Evolutionary conservation across 2,888 invertebrate species (phyloP).

Genomic region (Melanchra persicariae): DNA sequence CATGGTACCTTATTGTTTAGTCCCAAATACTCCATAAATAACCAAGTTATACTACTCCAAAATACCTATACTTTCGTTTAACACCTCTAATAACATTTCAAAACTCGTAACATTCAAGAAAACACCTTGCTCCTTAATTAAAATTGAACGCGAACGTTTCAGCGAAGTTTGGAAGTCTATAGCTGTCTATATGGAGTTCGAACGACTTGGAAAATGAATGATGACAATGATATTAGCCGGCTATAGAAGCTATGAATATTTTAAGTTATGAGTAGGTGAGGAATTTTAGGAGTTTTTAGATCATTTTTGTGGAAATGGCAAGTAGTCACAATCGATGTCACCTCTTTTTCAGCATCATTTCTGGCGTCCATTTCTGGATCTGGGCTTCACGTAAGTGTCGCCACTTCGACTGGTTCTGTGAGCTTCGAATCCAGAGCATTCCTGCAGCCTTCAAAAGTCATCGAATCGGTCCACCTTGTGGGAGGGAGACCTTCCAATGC

Average conservation of each 20-base stretch:
- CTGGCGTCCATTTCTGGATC: no score
- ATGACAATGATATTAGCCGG: constrained; percentile 17
- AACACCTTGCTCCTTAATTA: constrained; percentile 45
- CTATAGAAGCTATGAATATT: constrained; percentile 29
- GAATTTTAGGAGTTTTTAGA: background rate
- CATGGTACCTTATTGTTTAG: background rate
- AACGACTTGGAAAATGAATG: constrained; percentile 29
- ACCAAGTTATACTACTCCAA: constrained; percentile 5
- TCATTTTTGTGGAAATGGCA: background rate
- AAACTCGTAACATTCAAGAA: constrained; percentile 43
- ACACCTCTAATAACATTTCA: constrained; percentile 26
- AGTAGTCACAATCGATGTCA: no score
- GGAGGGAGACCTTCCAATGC: background rate
- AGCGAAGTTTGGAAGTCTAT: constrained; percentile 20
- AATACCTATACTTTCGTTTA: constrained; percentile 27
- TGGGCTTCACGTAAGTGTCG: no score
- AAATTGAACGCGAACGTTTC: constrained; percentile 45
- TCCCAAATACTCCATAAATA: constrained; percentile 19
- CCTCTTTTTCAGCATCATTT: no score
- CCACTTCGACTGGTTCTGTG: no score
- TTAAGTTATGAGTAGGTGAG: background rate
- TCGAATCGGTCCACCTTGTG: no score
- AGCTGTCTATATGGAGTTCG: constrained; percentile 14
- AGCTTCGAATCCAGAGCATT: no score
- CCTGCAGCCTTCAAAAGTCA: no score